Evolutionary conservation across 2,888 invertebrate genomes (phyloP), one percentile per base, ranked within the genome.

Genomic region (Ferrisia virgata): DNA sequence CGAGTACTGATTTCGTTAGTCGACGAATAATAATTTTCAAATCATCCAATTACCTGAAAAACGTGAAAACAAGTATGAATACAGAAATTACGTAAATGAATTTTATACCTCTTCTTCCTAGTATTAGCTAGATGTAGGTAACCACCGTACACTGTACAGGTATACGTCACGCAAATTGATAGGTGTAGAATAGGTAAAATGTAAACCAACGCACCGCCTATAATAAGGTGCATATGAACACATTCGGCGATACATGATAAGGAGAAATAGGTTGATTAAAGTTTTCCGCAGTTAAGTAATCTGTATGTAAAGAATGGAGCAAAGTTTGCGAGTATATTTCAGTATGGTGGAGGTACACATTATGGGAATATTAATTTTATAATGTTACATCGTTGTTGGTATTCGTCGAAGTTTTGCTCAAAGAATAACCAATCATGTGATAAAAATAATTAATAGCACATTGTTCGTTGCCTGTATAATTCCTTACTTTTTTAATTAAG

Each of bases 401-500:
- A 28, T 64, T 64, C 15, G 28, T 13, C 64, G 1, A 64, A 64
- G 28, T 28, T 64, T 28, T 28, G 64, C 15, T 22, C 18, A 53
- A 64, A 28, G 64, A 64, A 64, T 64, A 64, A 64, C 64, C 64
- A 64, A 64, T 64, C 64, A 28, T 64, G 64, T 28, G 13, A 28
- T 64, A 64, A 64, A 64, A 28, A 64, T 64, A 64, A 64, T 25
- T 64, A 64, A 64, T 64, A 28, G 64, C 64, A 13, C 28, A 28
- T 22, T 53, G 18, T 28, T 64, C 28, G 28, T 15, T 28, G 28
- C 64, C 64, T 53, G 22, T n/a, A n/a, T 53, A 28, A 64, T 28
- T 64, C 28, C 13, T 64, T 64, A 64, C 64, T 64, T 64, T 64
- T 64, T 64, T 64, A 64, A 64, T 64, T 64, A 64, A 64, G 64